Evolutionary conservation across 2,888 invertebrate species (phyloP).

Genomic region (Macrophya annulata): DNA sequence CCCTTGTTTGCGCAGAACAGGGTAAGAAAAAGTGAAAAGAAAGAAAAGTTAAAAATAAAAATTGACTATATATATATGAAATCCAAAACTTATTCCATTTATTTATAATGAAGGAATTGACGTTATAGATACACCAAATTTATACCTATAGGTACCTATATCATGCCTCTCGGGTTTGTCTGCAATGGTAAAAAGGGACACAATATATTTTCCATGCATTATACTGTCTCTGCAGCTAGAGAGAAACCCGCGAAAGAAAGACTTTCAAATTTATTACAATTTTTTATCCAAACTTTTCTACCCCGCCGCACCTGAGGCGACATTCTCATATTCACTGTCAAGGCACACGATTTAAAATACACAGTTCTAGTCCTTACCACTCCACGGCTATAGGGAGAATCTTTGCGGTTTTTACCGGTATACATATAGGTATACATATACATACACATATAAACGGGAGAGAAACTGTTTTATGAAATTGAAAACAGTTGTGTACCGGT

Average conservation of each 20-base stretch:
- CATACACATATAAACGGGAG: background rate
- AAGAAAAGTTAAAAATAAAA: background rate
- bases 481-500: background rate
- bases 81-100: background rate
- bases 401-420: background rate
- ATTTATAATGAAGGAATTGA: background rate
- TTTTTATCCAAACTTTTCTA: constrained; percentile 32
- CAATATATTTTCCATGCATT: constrained; percentile 48
- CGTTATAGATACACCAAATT: background rate
- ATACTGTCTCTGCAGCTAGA: constrained; percentile 19
- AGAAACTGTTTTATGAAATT: background rate
- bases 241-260: constrained; percentile 24
- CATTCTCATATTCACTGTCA: constrained; percentile 38
- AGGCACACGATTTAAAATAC: constrained; percentile 10
- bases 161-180: background rate
- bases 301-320: constrained; percentile 25
- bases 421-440: too few species aligned
- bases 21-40: background rate
- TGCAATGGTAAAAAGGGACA: background rate
- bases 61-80: background rate
- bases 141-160: constrained; percentile 28
- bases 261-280: constrained; percentile 45
- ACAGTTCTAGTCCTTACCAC: background rate
- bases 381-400: background rate
- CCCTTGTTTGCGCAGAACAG: background rate